Evolutionary conservation across 2,113 vertebrate genomes (phyloP), one percentile per base, ranked within the genome.

Genomic region (Ranitomeya imitator): DNA sequence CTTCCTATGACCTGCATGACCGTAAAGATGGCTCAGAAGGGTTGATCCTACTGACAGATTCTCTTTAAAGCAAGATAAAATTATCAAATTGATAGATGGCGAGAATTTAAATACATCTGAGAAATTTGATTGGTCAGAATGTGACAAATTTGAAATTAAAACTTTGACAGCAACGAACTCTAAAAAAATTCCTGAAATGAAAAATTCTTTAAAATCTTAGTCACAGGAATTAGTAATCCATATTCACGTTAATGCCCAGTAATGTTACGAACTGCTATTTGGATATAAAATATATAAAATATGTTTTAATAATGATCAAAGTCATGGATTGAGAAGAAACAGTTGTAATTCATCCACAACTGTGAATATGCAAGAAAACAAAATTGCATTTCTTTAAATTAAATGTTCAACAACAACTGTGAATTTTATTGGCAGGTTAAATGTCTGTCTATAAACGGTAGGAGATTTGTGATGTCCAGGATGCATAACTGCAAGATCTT

Each of bases 351-450:
- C 26, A 16, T 82, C 26, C 59, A 15, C 26, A 31, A 31, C 2
- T 31, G 26, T 31, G 37, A 45, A 45, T 45, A 45, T 45, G 5
- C 3, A 45, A 45, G 3, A 45, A 45, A 45, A 45, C 5, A 4
- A 45, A 45, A 45, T 45, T 45, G 37, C 37, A 45, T 45, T 45
- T 45, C 4, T 45, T 45, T 31, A 31, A 31, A 31, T 31, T 31
- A 31, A 31, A 31, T 31, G 52, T 55, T 8, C 83, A 85, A 55
- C 11, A 55, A 63, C 79, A 80, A 80, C 79, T 61, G 15, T 16
- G 14, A 69, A 26, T 69, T 73, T 23, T 73, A 85, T 85, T 73
- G 83, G n/a, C 83, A 31, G n/a, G 83, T 73, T 85, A 85, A 85
- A 71, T 57, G 23, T 85, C 65, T 71, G 51, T 85, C 83, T 57